These are phyloP conservation scores for Plumapathes pennacea DNA, from an alignment of 92 coral and sea anemone species.

Conservation along the genomic window DNA sequence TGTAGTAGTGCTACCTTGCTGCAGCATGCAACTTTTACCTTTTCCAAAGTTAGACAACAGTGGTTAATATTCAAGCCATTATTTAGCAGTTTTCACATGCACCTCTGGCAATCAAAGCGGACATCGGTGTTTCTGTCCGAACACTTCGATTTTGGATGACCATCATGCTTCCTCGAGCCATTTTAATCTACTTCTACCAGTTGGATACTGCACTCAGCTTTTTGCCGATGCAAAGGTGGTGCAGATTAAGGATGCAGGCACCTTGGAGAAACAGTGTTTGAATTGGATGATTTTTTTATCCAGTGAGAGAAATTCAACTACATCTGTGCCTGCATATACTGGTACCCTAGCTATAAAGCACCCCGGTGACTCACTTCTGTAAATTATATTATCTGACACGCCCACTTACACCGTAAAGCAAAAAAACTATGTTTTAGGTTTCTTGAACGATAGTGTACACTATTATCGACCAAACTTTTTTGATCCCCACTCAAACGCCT, in stretches of 20 bases:
- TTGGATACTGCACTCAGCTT: conserved; percentile 62
- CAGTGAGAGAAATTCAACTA: conserved; percentile 48
- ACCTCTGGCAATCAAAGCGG: conserved; percentile 11
- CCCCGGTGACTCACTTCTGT: too few relatives aligned
- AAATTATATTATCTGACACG: too few relatives aligned
- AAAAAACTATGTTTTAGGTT: too few relatives aligned
- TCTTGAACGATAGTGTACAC: too few relatives aligned
- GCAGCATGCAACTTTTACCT: conserved; percentile 31
- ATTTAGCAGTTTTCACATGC: neutral
- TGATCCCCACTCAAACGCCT: too few relatives aligned
- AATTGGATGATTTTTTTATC: conserved; percentile 60
- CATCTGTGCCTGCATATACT: conserved; percentile 55
- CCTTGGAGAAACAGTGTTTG: conserved; percentile 64
- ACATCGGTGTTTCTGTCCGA: conserved; percentile 51
- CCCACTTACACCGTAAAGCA: neutral
- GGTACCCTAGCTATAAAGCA: conserved; percentile 67
- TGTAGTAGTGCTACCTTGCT: conserved; percentile 62
- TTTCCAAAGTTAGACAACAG: conserved; percentile 15
- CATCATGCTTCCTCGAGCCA: conserved; percentile 30
- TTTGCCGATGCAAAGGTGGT: conserved; percentile 70
- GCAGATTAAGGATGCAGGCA: conserved; percentile 75
- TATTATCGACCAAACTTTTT: too few relatives aligned
- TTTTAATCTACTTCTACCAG: conserved; percentile 41
- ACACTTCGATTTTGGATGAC: conserved; percentile 40
- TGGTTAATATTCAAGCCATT: conserved; percentile 50